A percentile compares a stretch with the other conserved stretches of the same genome.
Conservation (phyloP, 1,140 invertebrate species). For the Cecropterus lyciades region DNA sequence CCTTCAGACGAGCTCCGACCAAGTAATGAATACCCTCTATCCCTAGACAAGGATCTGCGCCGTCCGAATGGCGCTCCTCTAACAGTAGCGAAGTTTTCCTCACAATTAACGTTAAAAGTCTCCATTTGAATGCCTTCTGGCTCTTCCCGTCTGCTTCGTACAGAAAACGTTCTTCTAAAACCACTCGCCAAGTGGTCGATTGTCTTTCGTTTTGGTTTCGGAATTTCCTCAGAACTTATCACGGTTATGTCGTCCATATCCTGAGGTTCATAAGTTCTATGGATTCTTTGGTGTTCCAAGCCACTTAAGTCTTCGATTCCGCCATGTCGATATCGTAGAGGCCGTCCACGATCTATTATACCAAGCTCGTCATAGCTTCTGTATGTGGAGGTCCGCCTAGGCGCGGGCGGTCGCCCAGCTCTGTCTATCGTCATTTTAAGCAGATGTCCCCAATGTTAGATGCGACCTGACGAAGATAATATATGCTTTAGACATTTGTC, state of each 20-base stretch:
- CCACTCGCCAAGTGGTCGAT: conserved; percentile 73
- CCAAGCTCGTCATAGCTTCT: conserved; percentile 83
- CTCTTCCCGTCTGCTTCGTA: conserved; percentile 66
- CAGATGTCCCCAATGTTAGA: conserved; percentile 44
- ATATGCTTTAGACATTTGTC: conserved; percentile 38
- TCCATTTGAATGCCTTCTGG: conserved; percentile 74
- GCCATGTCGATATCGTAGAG: conserved; percentile 66
- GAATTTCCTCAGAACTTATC: conserved; percentile 80
- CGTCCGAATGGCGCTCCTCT: conserved; percentile 75
- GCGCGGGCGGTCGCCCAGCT: conserved; percentile 70
- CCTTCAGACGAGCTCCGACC: conserved; percentile 82
- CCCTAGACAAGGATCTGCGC: conserved; percentile 70
- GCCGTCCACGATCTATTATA: conserved; percentile 62
- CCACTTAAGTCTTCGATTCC: conserved; percentile 72
- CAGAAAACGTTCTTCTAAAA: conserved; percentile 75
- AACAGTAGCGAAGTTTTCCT: conserved; percentile 77
- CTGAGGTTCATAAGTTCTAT: conserved; percentile 55
- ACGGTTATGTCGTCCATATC: conserved; percentile 79
- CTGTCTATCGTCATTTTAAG: conserved; percentile 75
- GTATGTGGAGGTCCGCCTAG: conserved; percentile 80
- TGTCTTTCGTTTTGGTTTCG: conserved; percentile 70
- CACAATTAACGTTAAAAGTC: conserved; percentile 67
- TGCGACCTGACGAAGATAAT: conserved; percentile 70
- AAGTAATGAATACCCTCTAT: conserved; percentile 71
- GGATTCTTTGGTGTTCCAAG: conserved; percentile 54